phyloP scores from a whole-genome alignment of 2,888 invertebrate species.

The Strigamia transsilvanica region DNA sequence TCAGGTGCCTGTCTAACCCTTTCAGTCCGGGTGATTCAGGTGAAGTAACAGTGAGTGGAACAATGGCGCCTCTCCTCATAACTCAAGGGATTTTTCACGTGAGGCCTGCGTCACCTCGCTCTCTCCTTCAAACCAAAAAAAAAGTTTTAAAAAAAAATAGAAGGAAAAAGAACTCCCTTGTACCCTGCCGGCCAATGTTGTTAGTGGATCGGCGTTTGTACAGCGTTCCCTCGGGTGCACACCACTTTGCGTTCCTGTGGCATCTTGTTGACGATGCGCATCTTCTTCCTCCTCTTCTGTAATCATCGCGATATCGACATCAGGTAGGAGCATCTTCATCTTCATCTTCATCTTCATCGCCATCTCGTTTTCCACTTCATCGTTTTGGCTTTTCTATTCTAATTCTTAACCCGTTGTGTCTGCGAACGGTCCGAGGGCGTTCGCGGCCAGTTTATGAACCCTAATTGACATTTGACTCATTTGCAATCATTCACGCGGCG shows the following conservation, averaged over 20 bases:
- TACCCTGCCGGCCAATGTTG: constrained; percentile 33
- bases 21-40: constrained; percentile 41
- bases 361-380: background rate
- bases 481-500: constrained; percentile 50
- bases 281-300: background rate
- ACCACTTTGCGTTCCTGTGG: constrained; percentile 39
- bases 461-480: constrained; percentile 49
- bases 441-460: constrained; percentile 43
- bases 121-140: constrained; percentile 25
- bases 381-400: background rate
- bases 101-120: constrained; percentile 47
- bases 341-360: constrained; percentile 16
- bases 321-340: constrained; percentile 37
- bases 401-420: constrained; percentile 22
- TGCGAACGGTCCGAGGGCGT: constrained; percentile 21
- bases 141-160: background rate
- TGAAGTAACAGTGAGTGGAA: constrained; percentile 47
- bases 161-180: constrained; percentile 17
- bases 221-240: constrained; percentile 29
- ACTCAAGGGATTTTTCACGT: constrained; percentile 49
- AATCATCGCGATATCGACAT: background rate
- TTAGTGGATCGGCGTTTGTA: constrained; percentile 7
- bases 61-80: constrained; percentile 49
- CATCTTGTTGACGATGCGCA: constrained; percentile 10
- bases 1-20: constrained; percentile 49